Evolutionary conservation across 1,140 invertebrate genomes (phyloP).

Genomic region (Eciton burchellii): DNA sequence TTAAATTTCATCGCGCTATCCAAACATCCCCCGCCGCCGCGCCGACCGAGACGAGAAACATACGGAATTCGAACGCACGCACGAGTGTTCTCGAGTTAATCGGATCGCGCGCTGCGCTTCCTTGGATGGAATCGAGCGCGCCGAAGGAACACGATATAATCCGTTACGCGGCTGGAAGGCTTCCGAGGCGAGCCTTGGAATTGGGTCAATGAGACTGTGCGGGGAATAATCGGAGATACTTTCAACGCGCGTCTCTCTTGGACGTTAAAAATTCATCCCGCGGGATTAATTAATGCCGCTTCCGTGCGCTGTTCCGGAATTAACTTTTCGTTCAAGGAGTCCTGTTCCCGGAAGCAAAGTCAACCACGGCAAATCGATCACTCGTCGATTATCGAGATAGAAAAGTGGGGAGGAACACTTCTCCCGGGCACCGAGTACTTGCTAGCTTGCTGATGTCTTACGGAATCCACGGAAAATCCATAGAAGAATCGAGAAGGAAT

Average conservation of each 20-base stretch:
- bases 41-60: constrained; percentile 74
- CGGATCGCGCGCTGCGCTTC: constrained; percentile 54
- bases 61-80: constrained; percentile 57
- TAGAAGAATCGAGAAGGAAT: too few species aligned
- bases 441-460: too few species aligned
- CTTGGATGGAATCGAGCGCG: neutral
- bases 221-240: neutral
- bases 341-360: too few species aligned
- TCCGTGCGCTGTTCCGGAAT: too few species aligned
- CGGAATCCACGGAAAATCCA: too few species aligned
- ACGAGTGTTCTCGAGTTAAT: constrained; percentile 58
- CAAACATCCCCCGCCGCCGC: constrained; percentile 69
- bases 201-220: neutral
- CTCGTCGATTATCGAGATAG: too few species aligned
- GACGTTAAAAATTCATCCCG: neutral
- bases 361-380: too few species aligned
- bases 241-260: neutral
- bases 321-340: too few species aligned
- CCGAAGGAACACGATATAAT: neutral
- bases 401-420: too few species aligned
- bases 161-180: neutral
- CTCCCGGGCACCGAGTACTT: too few species aligned
- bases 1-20: constrained; percentile 78
- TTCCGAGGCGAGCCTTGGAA: constrained; percentile 8
- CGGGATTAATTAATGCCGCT: neutral